These are phyloP conservation scores for Felis chaus DNA, from an alignment of 2,113 vertebrate genomes.

Conservation along the genomic window DNA sequence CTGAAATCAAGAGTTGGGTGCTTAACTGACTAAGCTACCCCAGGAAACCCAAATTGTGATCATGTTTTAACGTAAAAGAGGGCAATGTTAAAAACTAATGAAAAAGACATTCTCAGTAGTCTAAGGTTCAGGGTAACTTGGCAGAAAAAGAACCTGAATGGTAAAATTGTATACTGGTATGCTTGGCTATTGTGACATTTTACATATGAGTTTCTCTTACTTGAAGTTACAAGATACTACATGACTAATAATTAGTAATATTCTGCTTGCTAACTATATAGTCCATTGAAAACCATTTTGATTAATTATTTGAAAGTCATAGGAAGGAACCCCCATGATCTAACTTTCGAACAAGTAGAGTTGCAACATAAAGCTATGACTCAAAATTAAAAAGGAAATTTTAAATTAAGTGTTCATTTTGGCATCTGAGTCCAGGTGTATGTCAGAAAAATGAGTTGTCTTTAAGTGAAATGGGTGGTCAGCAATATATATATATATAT, in stretches of 20 bases:
- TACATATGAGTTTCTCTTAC: neutral
- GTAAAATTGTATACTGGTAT: neutral
- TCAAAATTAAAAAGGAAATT: conserved; percentile 12
- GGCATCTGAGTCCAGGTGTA: neutral
- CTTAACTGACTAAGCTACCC: too few relatives aligned
- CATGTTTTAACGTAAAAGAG: neutral
- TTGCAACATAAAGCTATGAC: neutral
- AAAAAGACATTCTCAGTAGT: neutral
- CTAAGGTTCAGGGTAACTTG: neutral
- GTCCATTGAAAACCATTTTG: neutral
- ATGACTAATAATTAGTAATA: neutral
- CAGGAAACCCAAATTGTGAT: neutral
- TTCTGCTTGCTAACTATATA: neutral
- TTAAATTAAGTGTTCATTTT: neutral
- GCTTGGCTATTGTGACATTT: neutral
- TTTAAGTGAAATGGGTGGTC: conserved; percentile 6
- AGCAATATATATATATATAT: neutral
- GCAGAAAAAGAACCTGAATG: neutral
- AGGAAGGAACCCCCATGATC: neutral
- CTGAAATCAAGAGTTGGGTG: too few relatives aligned
- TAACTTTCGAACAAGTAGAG: neutral
- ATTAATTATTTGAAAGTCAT: conserved; percentile 14
- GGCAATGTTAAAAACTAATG: neutral
- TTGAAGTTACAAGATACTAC: neutral
- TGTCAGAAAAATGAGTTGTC: neutral